Conservation (phyloP, 2,797 vertebrate species). For the Aldrovandia affinis region DNA sequence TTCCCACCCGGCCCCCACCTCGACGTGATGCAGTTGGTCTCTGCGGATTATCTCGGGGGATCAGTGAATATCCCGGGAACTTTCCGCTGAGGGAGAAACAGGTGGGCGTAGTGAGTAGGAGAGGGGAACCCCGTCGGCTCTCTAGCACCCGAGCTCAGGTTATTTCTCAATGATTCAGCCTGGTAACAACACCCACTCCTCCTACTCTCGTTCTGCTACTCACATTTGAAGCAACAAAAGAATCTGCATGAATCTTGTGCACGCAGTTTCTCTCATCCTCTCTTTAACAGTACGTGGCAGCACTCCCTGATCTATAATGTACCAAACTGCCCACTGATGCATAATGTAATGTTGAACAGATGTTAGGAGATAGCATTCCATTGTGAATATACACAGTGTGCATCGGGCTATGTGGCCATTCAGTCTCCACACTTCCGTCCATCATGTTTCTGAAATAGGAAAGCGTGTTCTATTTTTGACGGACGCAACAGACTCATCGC, state of each 20-base stretch:
- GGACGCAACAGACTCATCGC: not conserved
- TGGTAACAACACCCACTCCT: constrained; percentile 8
- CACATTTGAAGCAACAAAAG: not conserved
- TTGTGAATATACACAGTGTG: not conserved
- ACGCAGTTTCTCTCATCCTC: not conserved
- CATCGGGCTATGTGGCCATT: not conserved
- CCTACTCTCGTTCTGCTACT: not conserved
- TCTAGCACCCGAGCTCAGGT: not conserved
- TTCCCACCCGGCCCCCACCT: not conserved
- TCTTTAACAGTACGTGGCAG: not conserved
- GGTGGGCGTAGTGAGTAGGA: not conserved
- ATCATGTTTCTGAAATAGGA: not conserved
- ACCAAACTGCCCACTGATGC: not conserved
- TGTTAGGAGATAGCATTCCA: not conserved
- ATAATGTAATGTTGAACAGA: not conserved
- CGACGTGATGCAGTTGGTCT: not conserved
- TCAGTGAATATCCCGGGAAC: constrained; percentile 19
- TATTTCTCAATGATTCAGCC: not conserved
- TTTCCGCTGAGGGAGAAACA: not conserved
- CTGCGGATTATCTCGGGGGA: not conserved
- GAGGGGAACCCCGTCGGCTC: constrained; percentile 21
- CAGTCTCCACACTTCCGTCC: not conserved
- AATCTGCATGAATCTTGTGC: not conserved
- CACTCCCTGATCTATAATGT: not conserved
- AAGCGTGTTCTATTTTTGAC: not conserved